phyloP scores from a whole-genome alignment of 2,888 invertebrate genomes.

The Altica lythri region DNA sequence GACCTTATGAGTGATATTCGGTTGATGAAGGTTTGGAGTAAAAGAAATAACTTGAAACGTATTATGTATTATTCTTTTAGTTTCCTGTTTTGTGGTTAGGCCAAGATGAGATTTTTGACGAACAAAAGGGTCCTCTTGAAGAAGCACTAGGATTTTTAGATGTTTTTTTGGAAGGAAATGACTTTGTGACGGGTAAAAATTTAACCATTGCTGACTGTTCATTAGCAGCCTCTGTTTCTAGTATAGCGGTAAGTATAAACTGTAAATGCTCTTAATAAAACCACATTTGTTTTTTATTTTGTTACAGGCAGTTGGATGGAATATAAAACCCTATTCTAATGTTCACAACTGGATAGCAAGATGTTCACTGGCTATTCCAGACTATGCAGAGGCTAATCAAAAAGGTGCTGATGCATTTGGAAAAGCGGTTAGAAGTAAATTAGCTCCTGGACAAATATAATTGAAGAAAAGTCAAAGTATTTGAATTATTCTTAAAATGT shows the following conservation, averaged over 20 bases:
- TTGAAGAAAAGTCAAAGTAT: background rate
- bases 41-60: background rate
- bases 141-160: slow-evolving; percentile 66
- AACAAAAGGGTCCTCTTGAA: slow-evolving; percentile 62
- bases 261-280: background rate
- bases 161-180: slow-evolving; percentile 61
- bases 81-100: slow-evolving; percentile 66
- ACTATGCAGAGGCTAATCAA: slow-evolving; percentile 63
- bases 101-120: slow-evolving; percentile 61
- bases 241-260: slow-evolving; percentile 60
- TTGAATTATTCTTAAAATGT: too few relatives aligned
- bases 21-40: too few relatives aligned
- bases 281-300: slow-evolving; percentile 41
- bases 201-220: slow-evolving; percentile 69
- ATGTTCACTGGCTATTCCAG: slow-evolving; percentile 62
- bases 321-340: slow-evolving; percentile 62
- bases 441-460: slow-evolving; percentile 54
- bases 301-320: slow-evolving; percentile 67
- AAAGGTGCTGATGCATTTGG: slow-evolving; percentile 65
- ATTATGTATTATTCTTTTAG: slow-evolving; percentile 52
- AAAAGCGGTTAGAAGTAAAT: slow-evolving; percentile 62
- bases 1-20: too few relatives aligned
- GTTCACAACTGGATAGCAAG: slow-evolving; percentile 64
- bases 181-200: slow-evolving; percentile 67
- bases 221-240: slow-evolving; percentile 63